phyloP scores from a whole-genome alignment of 1,140 invertebrate genomes.

The Polypedilum vanderplanki region DNA sequence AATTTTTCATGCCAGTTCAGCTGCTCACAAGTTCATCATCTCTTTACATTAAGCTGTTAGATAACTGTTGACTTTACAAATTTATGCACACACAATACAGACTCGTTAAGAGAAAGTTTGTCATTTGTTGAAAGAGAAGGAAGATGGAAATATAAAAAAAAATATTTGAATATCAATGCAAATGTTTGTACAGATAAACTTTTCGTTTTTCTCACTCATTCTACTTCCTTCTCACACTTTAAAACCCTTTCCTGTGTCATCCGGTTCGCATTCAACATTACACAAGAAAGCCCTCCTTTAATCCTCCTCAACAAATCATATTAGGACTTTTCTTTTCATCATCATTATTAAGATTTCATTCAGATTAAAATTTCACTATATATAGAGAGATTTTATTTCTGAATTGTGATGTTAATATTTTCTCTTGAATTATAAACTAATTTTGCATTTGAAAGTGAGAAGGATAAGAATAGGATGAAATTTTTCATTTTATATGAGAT shows the following conservation, averaged over 20 bases:
- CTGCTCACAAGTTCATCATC: conserved; percentile 3
- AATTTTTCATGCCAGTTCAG: not conserved
- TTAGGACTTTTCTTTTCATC: conserved; percentile 5
- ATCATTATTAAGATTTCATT: not conserved
- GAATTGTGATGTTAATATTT: too few species aligned
- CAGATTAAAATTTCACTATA: too few species aligned
- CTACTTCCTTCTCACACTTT: not conserved
- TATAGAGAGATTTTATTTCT: too few species aligned
- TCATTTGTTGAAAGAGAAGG: not conserved
- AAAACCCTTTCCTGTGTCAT: not conserved
- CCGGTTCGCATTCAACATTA: not conserved
- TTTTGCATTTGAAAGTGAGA: too few species aligned
- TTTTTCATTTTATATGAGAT: too few species aligned
- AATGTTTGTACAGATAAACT: conserved; percentile 13
- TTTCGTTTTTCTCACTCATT: not conserved
- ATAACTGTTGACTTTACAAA: conserved; percentile 18
- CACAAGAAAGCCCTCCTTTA: not conserved
- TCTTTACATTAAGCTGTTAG: conserved; percentile 15
- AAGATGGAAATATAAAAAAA: not conserved
- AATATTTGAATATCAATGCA: conserved; percentile 14
- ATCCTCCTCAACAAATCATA: not conserved
- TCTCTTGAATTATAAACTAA: too few species aligned
- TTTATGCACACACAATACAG: conserved; percentile 8
- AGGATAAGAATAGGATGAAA: too few species aligned
- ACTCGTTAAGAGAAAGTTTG: conserved; percentile 17